Percentiles rank a stretch among this genome's conserved stretches.
phyloP scores from a whole-genome alignment of 1,140 invertebrate genomes.

The Meteorus sp. region DNA sequence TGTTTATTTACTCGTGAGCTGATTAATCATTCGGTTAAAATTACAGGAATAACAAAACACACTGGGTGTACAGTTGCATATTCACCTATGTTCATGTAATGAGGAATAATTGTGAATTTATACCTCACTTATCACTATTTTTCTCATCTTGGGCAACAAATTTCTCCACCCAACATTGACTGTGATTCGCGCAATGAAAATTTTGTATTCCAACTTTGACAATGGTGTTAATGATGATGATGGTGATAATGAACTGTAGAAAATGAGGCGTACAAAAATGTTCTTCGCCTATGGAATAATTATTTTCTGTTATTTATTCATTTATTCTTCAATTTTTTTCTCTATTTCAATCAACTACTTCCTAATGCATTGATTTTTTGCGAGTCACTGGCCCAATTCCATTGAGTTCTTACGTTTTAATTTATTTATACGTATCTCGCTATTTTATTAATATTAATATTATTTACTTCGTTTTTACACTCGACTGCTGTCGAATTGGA shows the following conservation, averaged over 20 bases:
- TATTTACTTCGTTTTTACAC: slow-evolving; percentile 6
- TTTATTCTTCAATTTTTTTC: slow-evolving; percentile 3
- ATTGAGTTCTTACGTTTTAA: slow-evolving; percentile 1
- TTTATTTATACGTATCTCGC: neutral
- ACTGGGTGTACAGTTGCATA: too few species aligned
- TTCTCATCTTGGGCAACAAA: too few species aligned
- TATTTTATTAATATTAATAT: neutral
- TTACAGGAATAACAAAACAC: slow-evolving; percentile 24
- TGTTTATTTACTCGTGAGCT: neutral
- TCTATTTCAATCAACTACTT: neutral
- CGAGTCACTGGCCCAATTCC: neutral
- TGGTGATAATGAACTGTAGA: too few species aligned
- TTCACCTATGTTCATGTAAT: too few species aligned
- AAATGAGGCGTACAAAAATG: slow-evolving; percentile 45
- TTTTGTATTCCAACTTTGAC: slow-evolving; percentile 15
- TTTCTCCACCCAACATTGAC: too few species aligned
- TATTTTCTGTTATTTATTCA: slow-evolving; percentile 17
- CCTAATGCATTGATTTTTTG: neutral
- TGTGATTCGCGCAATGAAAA: too few species aligned
- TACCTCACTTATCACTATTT: too few species aligned
- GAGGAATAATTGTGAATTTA: too few species aligned
- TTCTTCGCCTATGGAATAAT: slow-evolving; percentile 30
- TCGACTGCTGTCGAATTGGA: neutral
- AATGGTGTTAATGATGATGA: slow-evolving; percentile 20
- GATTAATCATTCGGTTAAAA: neutral